Evolutionary conservation across 2,113 vertebrate species (phyloP).

Genomic region (Melanerpes aurifrons): DNA sequence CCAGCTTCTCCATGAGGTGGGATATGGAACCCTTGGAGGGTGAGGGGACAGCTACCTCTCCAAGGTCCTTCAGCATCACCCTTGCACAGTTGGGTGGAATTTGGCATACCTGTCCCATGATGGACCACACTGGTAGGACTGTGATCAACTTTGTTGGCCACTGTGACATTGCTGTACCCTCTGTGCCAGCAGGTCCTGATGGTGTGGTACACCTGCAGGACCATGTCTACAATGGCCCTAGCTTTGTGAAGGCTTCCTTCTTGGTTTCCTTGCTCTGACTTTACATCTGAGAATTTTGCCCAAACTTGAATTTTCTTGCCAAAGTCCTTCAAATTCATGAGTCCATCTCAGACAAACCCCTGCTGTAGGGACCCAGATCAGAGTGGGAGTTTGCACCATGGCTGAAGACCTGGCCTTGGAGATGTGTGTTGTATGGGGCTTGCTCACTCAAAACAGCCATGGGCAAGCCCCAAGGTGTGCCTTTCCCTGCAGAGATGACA

Average conservation of each 20-base stretch:
- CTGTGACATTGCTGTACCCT: fast-evolving
- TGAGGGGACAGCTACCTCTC: not conserved
- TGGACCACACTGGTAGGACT: fast-evolving
- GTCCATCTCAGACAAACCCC: not conserved
- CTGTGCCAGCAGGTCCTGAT: not conserved
- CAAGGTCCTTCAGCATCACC: not conserved
- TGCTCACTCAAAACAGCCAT: not conserved
- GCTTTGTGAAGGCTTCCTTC: not conserved
- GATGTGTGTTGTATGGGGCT: not conserved
- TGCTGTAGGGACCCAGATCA: fast-evolving
- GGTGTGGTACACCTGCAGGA: fast-evolving
- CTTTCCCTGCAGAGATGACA: not conserved
- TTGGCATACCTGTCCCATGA: fast-evolving
- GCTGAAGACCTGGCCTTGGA: not conserved
- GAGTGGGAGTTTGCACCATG: not conserved
- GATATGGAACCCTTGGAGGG: not conserved
- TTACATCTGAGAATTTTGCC: not conserved
- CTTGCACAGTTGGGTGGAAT: not conserved
- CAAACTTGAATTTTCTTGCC: not conserved
- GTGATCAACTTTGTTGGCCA: fast-evolving
- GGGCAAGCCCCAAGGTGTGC: not conserved
- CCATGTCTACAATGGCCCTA: fast-evolving
- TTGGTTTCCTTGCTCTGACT: not conserved
- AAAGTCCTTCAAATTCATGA: not conserved
- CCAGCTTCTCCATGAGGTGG: not conserved